Conservation (phyloP, 1,140 invertebrate species). For the Leptoteleia sp. region DNA sequence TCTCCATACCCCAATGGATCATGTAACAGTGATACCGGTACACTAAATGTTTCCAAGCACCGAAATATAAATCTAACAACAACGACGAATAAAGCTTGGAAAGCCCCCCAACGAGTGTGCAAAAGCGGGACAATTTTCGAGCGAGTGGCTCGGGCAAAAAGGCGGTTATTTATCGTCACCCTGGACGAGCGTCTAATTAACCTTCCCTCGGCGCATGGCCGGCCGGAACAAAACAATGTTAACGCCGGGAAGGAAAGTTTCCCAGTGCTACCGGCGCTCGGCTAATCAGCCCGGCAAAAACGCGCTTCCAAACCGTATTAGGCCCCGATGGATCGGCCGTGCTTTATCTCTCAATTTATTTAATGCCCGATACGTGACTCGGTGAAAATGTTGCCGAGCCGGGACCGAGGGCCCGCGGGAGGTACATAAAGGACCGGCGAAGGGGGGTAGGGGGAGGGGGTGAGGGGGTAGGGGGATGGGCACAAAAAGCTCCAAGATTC, state of each 20-base stretch:
- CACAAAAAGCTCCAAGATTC: slow-evolving; percentile 48
- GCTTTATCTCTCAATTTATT: slow-evolving; percentile 61
- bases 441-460: too few relatives aligned
- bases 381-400: slow-evolving; percentile 25
- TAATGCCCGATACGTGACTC: slow-evolving; percentile 47
- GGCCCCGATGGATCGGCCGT: slow-evolving; percentile 32
- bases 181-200: slow-evolving; percentile 40
- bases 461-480: slow-evolving; percentile 1
- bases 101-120: slow-evolving; percentile 1
- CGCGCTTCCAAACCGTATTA: slow-evolving; percentile 42
- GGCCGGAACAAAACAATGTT: slow-evolving; percentile 47
- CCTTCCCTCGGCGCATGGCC: slow-evolving; percentile 20
- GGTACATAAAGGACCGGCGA: neutral
- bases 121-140: slow-evolving; percentile 18
- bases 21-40: too few relatives aligned
- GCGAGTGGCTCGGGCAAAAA: slow-evolving; percentile 14
- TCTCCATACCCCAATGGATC: too few relatives aligned
- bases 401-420: neutral
- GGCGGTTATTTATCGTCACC: slow-evolving; percentile 49
- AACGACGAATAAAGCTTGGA: neutral
- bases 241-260: slow-evolving; percentile 42
- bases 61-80: too few relatives aligned
- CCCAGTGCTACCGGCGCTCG: slow-evolving; percentile 46
- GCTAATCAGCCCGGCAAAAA: slow-evolving; percentile 37
- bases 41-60: too few relatives aligned